phyloP scores from a whole-genome alignment of 2,113 vertebrate species.

The Poicephalus gulielmi region DNA sequence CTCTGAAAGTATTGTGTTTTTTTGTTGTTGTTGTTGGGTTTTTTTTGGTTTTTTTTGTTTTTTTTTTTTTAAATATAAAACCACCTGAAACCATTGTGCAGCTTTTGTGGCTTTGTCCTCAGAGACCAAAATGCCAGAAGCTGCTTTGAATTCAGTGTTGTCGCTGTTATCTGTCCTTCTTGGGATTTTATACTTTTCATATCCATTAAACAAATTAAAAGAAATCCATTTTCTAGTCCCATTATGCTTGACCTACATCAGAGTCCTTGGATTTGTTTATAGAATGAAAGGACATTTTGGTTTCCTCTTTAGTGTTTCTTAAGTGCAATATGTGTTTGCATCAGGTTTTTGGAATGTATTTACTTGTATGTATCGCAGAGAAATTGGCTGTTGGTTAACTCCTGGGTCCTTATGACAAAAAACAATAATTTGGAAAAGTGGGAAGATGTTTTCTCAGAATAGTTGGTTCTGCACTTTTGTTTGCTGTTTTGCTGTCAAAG shows the following conservation, averaged over 20 bases:
- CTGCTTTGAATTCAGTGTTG: constrained; percentile 7
- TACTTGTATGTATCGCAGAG: background rate
- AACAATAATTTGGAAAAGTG: background rate
- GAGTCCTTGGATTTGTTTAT: background rate
- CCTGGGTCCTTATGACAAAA: background rate
- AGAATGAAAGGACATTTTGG: background rate
- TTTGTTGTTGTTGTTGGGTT: too few species aligned
- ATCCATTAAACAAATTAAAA: background rate
- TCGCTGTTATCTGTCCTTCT: background rate
- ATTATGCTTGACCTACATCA: background rate
- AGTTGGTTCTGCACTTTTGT: background rate
- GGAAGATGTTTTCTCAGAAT: background rate
- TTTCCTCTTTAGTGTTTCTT: background rate
- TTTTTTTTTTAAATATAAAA: background rate
- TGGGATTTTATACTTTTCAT: background rate
- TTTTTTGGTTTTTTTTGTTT: too few species aligned
- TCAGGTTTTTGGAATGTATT: background rate
- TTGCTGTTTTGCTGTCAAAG: background rate
- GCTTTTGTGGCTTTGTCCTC: constrained; percentile 16
- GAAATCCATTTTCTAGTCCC: background rate
- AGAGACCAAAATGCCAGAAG: constrained; percentile 1
- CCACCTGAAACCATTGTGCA: background rate
- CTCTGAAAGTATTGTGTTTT: background rate
- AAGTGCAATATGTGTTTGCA: background rate
- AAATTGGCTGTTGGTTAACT: background rate